A percentile compares a stretch with the other conserved stretches of the same genome.
Conservation (phyloP, 2,797 vertebrate species). For the Cirrhinus molitorella region DNA sequence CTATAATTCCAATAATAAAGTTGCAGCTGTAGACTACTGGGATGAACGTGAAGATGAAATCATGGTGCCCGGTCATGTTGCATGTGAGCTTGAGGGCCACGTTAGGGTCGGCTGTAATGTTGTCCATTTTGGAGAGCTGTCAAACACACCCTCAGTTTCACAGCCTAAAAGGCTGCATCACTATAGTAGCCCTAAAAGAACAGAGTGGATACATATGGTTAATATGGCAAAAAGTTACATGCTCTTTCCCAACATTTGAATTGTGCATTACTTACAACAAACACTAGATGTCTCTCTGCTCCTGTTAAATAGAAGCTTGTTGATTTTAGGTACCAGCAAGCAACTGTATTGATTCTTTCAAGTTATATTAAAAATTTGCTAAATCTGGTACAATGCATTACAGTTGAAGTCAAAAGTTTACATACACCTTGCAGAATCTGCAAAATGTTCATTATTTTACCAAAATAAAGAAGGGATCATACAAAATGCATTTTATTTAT, state of each 20-base stretch:
- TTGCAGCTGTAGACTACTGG: conserved; percentile 92
- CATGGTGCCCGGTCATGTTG: conserved; percentile 84
- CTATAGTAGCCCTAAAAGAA: background rate
- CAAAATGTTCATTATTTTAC: no score
- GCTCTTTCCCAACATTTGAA: background rate
- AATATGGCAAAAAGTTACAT: background rate
- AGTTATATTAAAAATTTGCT: background rate
- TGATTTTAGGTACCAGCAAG: background rate
- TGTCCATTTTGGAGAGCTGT: conserved; percentile 70
- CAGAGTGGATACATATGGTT: conserved; percentile 11
- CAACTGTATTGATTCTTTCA: background rate
- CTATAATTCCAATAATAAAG: conserved; percentile 93
- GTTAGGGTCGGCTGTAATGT: conserved; percentile 66
- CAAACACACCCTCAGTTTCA: background rate
- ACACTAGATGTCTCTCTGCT: conserved; percentile 38
- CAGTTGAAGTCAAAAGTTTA: no score
- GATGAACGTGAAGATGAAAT: conserved; percentile 89
- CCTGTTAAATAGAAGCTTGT: background rate
- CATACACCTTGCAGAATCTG: no score
- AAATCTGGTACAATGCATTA: background rate
- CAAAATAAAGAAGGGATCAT: no score
- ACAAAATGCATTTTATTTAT: no score
- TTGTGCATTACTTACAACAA: conserved; percentile 20
- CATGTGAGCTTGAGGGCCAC: conserved; percentile 83
- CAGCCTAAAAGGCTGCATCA: background rate